Evolutionary conservation across 92 coral and sea anemone species (phyloP).

Genomic region (Parazoanthus darwini): DNA sequence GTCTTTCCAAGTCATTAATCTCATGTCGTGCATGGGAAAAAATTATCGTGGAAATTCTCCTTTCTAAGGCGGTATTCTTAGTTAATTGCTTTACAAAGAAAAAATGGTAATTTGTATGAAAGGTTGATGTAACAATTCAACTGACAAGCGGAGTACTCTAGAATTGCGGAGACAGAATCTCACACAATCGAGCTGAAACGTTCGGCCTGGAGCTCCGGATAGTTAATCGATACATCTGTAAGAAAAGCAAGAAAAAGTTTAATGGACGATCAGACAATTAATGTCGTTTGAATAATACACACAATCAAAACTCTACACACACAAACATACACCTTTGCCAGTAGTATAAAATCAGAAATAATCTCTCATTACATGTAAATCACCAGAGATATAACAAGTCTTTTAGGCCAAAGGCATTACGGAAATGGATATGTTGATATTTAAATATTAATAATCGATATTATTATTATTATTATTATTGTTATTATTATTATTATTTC

Average conservation of each 20-base stretch:
- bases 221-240: slow-evolving; percentile 95
- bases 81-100: neutral
- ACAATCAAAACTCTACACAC: too few species aligned
- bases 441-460: too few species aligned
- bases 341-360: too few species aligned
- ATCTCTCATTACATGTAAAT: too few species aligned
- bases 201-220: slow-evolving; percentile 83
- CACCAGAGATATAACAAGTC: too few species aligned
- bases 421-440: too few species aligned
- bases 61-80: neutral
- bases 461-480: too few species aligned
- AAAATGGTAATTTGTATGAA: slow-evolving; percentile 6
- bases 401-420: too few species aligned
- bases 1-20: neutral
- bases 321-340: too few species aligned
- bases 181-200: slow-evolving; percentile 73
- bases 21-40: neutral
- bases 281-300: too few species aligned
- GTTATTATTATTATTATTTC: too few species aligned
- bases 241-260: neutral
- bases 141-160: slow-evolving; percentile 36
- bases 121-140: neutral
- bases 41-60: neutral
- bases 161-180: slow-evolving; percentile 75
- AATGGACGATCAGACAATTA: neutral